Base-by-base conservation (phyloP, 1,140 invertebrate species). In the Achroia grisella region DNA sequence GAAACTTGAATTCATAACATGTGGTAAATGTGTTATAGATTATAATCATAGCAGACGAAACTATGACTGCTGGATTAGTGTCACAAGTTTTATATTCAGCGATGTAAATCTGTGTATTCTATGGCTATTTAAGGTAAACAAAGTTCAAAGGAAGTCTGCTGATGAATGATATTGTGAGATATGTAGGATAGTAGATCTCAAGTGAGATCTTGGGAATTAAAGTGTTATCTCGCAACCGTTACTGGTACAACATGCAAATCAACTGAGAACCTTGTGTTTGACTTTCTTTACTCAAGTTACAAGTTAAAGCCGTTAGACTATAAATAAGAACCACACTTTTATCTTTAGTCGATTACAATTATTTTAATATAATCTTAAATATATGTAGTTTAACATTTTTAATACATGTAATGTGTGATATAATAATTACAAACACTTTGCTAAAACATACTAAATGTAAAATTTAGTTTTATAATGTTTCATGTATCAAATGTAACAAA, bases 211-310 rank as follows among this genome's bases (percentile, higher is more conserved):
- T 49, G 52, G 56, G 50, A 50, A 58, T 66, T 63, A 50, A 23
- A 59, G 50, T 31, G 51, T 62, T 68, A 67, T 67, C 61, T 56
- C 44, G 44, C 43, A 49, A 40, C 51, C 56, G 59, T 67, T 62
- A 64, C 57, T 48, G 56, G 57, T 61, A 41, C 56, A 52, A 61
- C 55, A 69, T 60, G 59, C 48, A 64, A 64, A 68, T 63, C 56
- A 61, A 49, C 44, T 41, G 44, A 11, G 44, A 46, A 54, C 45
- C 39, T 39, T 29, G 44, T 39, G 44, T 37, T 27, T 52, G 52
- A 51, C 42, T 59, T 49, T 48, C 45, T 28, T 36, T 48, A 23
- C 33, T 33, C 28, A 15, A 29, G 45, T 48, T 39, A 36, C 43
- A 44, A 11, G 33, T 34, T 13, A 34, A 12, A 2, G 8, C 3